Base-by-base conservation (phyloP, 2,113 vertebrate genomes). In the Fregata magnificens region DNA sequence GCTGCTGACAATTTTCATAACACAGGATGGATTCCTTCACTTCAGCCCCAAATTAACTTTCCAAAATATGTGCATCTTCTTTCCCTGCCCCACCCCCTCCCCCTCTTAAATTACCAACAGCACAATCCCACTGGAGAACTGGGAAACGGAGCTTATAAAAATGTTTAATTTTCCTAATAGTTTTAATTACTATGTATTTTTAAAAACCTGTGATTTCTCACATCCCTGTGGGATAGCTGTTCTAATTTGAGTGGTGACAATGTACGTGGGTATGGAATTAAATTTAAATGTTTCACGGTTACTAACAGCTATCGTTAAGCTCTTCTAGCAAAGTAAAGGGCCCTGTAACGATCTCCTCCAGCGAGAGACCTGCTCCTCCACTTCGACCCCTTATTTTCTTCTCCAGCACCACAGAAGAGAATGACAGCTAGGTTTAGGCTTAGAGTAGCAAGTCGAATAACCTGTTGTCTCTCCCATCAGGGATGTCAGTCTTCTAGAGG, bases 151-250 rank as follows among this genome's bases (percentile, higher is more conserved):
- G 62, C 36, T 36, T 87, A 94, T 59, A 87, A 92, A 95, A 95
- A 95, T 85, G 70, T 91, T 95, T 76, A 61, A 72, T 95, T 92
- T 95, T 86, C 70, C 73, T 91, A 92, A 92, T 95, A 89, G 73
- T 91, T 97, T 95, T 91, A 97, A 94, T 95, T 94, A 93, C 86
- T 28, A 50, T 25, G 36, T 85, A 61, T 79, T 95, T 97, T 95
- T 72, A 52, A 86, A 93, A 65, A 58, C 24, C 55, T 74, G 85
- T 80, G 87, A 93, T 85, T 82, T 87, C 90, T 86, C 66, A 86
- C 1, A 1, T 59, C 8, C 7, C 86, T 86, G 92, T 86, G 52
- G 92, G 82, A 88, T 86, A 95, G 70, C 80, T 93, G 52, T 84
- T 96, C 94, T 83, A 88, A 79, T 93, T 50, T 90, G 80, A 93